Conservation (phyloP, 2,113 vertebrate species). For the Pterophyllum scalare region DNA sequence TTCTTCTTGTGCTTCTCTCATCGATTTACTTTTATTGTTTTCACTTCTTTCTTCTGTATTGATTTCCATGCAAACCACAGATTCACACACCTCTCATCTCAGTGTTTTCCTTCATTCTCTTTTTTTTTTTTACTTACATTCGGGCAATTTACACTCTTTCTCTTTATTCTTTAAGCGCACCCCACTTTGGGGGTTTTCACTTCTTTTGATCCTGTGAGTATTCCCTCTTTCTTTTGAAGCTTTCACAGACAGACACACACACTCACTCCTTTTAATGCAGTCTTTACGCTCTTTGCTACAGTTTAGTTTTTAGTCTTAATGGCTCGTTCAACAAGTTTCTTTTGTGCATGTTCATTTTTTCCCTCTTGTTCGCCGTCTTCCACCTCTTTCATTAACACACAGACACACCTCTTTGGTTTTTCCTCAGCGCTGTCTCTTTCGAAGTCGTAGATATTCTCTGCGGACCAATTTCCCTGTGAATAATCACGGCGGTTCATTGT, state of each 20-base stretch:
- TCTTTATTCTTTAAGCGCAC: slow-evolving; percentile 23
- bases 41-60: slow-evolving; percentile 13
- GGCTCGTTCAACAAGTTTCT: slow-evolving; percentile 50
- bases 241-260: background rate
- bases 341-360: background rate
- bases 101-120: background rate
- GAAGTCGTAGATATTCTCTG: slow-evolving; percentile 63
- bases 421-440: slow-evolving; percentile 28
- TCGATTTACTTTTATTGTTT: slow-evolving; percentile 37
- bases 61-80: background rate
- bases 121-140: background rate
- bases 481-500: slow-evolving; percentile 66
- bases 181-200: background rate
- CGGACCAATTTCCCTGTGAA: slow-evolving; percentile 62
- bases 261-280: background rate
- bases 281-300: slow-evolving; percentile 24
- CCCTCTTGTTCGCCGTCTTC: background rate
- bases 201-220: slow-evolving; percentile 18
- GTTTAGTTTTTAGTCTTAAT: slow-evolving; percentile 12
- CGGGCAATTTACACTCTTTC: background rate
- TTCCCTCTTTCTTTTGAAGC: background rate
- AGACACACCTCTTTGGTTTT: slow-evolving; percentile 39
- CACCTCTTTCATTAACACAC: slow-evolving; percentile 48
- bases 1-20: slow-evolving; percentile 3
- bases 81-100: background rate